A percentile compares a stretch with the other conserved stretches of the same genome.
Evolutionary conservation across 2,113 vertebrate species (phyloP).

Genomic region (Salminus brasiliensis): DNA sequence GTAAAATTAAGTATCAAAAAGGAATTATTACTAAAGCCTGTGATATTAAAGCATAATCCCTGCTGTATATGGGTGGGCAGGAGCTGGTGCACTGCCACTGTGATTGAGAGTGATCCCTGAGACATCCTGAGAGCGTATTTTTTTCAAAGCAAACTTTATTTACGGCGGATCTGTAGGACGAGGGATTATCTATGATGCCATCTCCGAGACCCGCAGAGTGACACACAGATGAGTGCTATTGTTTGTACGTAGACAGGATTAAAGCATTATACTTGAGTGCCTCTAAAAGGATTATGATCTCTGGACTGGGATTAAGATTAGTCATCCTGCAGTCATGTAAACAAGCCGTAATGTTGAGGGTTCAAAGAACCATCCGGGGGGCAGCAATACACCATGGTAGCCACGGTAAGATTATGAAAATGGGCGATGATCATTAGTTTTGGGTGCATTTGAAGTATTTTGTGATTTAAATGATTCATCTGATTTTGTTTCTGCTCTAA

Average conservation of each 20-base stretch:
- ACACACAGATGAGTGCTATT: conserved; percentile 33
- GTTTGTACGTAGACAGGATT: conserved; percentile 65
- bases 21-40: conserved; percentile 69
- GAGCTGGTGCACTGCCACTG: conserved; percentile 53
- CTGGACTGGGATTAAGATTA: conserved; percentile 50
- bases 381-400: not conserved
- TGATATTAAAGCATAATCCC: conserved; percentile 78
- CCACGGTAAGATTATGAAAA: conserved; percentile 9
- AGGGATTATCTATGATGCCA: conserved; percentile 23
- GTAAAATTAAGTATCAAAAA: conserved; percentile 64
- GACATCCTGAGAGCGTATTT: not conserved
- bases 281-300: conserved; percentile 75
- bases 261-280: conserved; percentile 57
- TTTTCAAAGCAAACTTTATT: conserved; percentile 27
- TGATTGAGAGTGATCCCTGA: conserved; percentile 48
- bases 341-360: conserved; percentile 45
- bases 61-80: conserved; percentile 60
- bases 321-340: conserved; percentile 41
- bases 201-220: not conserved
- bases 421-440: conserved; percentile 4
- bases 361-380: not conserved
- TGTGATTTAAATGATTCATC: conserved; percentile 41
- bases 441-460: conserved; percentile 46
- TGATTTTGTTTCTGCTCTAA: not conserved
- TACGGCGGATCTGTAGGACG: too few relatives aligned